phyloP scores from a whole-genome alignment of 2,113 vertebrate genomes.

The Ceyx margarethae region DNA sequence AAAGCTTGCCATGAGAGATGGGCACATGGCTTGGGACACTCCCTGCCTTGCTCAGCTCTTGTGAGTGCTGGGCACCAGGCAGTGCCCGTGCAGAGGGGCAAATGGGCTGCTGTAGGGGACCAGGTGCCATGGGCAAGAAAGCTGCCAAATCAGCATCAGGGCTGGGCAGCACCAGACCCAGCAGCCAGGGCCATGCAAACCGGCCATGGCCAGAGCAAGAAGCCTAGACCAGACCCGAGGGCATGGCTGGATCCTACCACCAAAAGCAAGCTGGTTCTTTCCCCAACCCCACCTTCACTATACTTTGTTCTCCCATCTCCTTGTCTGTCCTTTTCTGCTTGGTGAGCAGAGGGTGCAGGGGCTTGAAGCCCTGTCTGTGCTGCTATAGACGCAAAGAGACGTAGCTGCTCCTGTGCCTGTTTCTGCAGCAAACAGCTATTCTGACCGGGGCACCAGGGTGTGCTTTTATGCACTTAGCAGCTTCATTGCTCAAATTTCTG shows the following conservation, averaged over 20 bases:
- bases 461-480: not conserved
- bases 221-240: not conserved
- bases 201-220: accelerated
- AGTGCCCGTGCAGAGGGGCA: not conserved
- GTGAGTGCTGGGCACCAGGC: not conserved
- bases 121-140: not conserved
- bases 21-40: not conserved
- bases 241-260: accelerated
- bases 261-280: not conserved
- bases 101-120: not conserved
- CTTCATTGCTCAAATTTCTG: not conserved
- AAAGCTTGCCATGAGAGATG: not conserved
- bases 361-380: not conserved
- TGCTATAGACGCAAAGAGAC: not conserved
- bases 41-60: accelerated
- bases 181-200: not conserved
- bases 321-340: not conserved
- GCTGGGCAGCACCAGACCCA: not conserved
- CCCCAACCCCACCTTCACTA: not conserved
- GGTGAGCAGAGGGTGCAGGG: not conserved
- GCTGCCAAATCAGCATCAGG: not conserved
- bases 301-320: not conserved
- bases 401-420: not conserved
- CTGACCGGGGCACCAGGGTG: not conserved
- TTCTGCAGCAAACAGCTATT: not conserved